Evolutionary conservation across 2,888 invertebrate species (phyloP), one percentile per base, ranked within the genome.

Genomic region (Meteorus cinctellus): DNA sequence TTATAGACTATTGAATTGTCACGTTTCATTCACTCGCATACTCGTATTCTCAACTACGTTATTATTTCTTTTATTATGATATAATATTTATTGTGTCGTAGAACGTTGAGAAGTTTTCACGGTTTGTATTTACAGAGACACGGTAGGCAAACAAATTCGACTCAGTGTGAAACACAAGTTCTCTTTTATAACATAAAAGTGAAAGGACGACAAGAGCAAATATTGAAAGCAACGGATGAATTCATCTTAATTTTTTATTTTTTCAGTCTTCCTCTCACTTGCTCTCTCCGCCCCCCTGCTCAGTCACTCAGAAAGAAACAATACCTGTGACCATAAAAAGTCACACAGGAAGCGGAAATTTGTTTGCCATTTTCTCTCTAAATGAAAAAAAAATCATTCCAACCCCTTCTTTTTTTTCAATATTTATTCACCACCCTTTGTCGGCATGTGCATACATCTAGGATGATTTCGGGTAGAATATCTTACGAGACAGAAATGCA

Each of bases 131-230:
- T 79, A 73, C 76, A 60, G 34, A 41, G 72, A 66, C 72, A 72
- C 77, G 74, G 75, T 55, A 55, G n/a, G 74, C 77, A 76, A 80
- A 76, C 77, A 79, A 34, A 67, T 66, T 62, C 27, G 71, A 67
- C 70, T 48, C 48, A 59, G 65, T 55, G 55, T 63, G 72, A 77
- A 60, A 74, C 45, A 72, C 68, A 65, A 80, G 73, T 68, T 77
- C 70, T 69, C 76, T 72, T 78, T 81, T 79, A 76, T 79, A 80
- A 63, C 41, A 48, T 67, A 69, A 63, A 48, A 68, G 31, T 59
- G n/a, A 63, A 63, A 63, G 36, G 65, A 36, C 65, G 62, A 75
- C 16, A 74, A 78, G 77, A 79, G 79, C 73, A 85, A 85, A 84
- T 83, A 83, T 83, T 75, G 69, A 77, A 75, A 69, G 48, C 55